Base-by-base conservation (phyloP, 2,113 vertebrate genomes). In the Platysternon megacephalum region DNA sequence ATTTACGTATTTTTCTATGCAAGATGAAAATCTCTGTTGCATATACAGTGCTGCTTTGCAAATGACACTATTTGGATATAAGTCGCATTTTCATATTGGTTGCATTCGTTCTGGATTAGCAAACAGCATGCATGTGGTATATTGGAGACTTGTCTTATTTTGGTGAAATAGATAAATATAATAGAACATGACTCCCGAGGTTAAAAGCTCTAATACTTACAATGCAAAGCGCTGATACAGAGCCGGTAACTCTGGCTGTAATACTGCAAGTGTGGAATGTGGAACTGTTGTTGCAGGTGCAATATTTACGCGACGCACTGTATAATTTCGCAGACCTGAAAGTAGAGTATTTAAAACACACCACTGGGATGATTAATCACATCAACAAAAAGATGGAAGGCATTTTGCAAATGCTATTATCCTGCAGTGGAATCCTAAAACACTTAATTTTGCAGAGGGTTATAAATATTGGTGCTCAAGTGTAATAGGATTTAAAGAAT, bases 1-100 rank as follows among this genome's bases (percentile, higher is more conserved):
- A 97, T 97, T 98, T 98, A 97, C 89, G 94, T 95, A 88, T 90
- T 95, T 97, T 97, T 93, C 96, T 2, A 0, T 92, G 91, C 86
- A 91, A 86, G 42, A 84, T 90, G 91, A 93, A 97, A 94, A 93
- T 16, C 80, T 96, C 87, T 12, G 5, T 82, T 58, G 79, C 87
- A 11, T 2, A 35, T 11, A 39, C 65, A 78, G 29, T 12, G 2
- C 39, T 91, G 42, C 85, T 94, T 94, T 96, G 83, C 84, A 74
- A 90, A 5, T 26, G 48, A 76, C 88, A 61, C 28, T 3, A 4
- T 3, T 17, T 81, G 44, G 58, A 44, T n/a, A n/a, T 5, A 84
- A 21, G 4, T 65, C 91, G 39, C 52, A 29, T 46, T 74, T 93
- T 84, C 53, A 24, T 51, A 68, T 4, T n/a, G 39, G 42, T 87